phyloP scores from a whole-genome alignment of 2,113 vertebrate genomes.

The Rhinichthys klamathensis region DNA sequence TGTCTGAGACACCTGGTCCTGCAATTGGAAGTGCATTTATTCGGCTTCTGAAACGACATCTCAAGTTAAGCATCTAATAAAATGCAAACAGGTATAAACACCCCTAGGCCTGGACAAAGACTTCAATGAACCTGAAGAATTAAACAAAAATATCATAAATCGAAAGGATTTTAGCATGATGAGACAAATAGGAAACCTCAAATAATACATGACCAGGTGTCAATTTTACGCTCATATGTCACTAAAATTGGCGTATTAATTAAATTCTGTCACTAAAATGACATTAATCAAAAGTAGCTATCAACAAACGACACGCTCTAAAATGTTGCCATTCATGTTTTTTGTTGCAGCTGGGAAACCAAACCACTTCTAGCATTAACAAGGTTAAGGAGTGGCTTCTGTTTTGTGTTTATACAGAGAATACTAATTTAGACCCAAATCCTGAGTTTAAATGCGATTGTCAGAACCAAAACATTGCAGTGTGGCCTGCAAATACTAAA shows the following conservation, averaged over 20 bases:
- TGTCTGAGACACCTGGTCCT: slow-evolving; percentile 20
- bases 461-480: background rate
- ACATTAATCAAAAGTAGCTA: background rate
- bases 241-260: background rate
- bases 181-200: background rate
- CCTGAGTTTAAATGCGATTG: background rate
- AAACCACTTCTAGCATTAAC: background rate
- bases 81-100: slow-evolving; percentile 28
- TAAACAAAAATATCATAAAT: background rate
- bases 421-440: background rate
- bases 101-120: background rate
- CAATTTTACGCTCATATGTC: background rate
- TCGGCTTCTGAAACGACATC: slow-evolving; percentile 4
- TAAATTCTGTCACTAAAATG: background rate
- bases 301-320: background rate
- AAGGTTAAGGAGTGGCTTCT: background rate
- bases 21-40: slow-evolving; percentile 39
- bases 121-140: background rate
- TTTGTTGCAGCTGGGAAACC: background rate
- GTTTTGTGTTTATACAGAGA: background rate
- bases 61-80: slow-evolving; percentile 11
- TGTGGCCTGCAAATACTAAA: background rate
- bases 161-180: slow-evolving; percentile 10
- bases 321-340: background rate
- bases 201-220: background rate